Base-by-base conservation (phyloP, 1,140 invertebrate genomes). In the Leptonema lineaticorne region DNA sequence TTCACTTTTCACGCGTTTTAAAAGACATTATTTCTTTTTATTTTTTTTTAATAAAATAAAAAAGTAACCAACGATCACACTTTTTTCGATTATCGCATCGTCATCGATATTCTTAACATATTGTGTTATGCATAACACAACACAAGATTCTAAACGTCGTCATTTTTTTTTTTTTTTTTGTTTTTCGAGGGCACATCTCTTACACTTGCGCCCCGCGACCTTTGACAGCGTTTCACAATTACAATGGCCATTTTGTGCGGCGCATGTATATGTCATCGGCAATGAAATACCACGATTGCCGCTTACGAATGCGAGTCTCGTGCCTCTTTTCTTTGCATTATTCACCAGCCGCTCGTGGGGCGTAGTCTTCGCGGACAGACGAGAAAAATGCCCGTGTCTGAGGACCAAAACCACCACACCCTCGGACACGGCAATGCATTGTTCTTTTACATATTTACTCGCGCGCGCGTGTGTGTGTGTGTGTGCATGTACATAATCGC, bases 361-460 rank as follows among this genome's bases (percentile, higher is more conserved):
- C 50, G 50, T 53, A 41, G 50, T 53, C 20, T 6, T 48, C 46
- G 18, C 50, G 37, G 37, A 41, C 37, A 41, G 37, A 41, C 37
- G 37, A n/a, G 50, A 53, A 53, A 53, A 26, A 53, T 53, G 50
- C 27, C n/a, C 22, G 46, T 48, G n/a, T 41, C 37, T 9, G 46
- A 53, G 18, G 18, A 53, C 50, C n/a, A n/a, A n/a, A n/a, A n/a
- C 50, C 18, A 53, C 50, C 50, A 53, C 50, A 53, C 50, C 50
- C 50, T 53, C 50, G 22, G 2, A 45, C n/a, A n/a, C n/a, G 37
- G 11, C 11, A 14, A 11, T 9, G 50, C 50, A 53, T 53, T 53
- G 50, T 53, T 53, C 50, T 18, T 11, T 41, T 41, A 41, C 11
- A 41, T 41, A 16, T 41, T 41, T 14, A 3, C 11, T 41, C 16